Evolutionary conservation across 2,888 invertebrate species (phyloP), one percentile per base, ranked within the genome.

Genomic region (Tiliacea citrago): DNA sequence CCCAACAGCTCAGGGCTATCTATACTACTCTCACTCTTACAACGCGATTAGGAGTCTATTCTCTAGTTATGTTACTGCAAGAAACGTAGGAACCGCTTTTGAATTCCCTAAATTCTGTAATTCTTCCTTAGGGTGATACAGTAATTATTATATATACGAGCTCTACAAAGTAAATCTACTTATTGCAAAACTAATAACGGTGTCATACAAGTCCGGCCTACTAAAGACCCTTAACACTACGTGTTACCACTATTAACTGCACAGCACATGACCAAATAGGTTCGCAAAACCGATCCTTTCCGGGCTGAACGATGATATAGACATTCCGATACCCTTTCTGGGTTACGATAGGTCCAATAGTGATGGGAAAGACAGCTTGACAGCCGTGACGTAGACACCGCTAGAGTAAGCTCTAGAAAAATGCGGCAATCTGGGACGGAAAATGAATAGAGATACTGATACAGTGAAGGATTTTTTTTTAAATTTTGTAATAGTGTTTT

Each of bases 261-360:
- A 10, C 13, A 13, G 47, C 6, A 16, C n/a, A 69, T 12, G 13
- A 67, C 67, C 68, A 70, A 65, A 65, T 75, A 66, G 39, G n/a
- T 18, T 67, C 39, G 79, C 29, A 42, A 63, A 68, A 51, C 45
- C 42, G 61, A 57, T 79, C 67, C 62, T 70, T 78, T 69, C 62
- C 66, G 75, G 63, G 55, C 35, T 67, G 58, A 47, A 6, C 69
- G 24, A 51, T 70, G 65, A 69, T 75, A 68, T 49, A 61, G 60
- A 61, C 76, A 82, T 83, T 79, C 83, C 76, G 66, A 67, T 75
- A 53, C 42, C 83, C 66, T 79, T 72, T 70, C 35, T 63, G 29
- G 79, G 55, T 71, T 16, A 58, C 63, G 18, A 39, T 70, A 68
- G 45, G 18, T 42, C 35, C 13, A 0, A 42, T 68, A 68, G 35